Conservation (phyloP, 92 coral and sea anemone species). For the Palythoa caribaeorum region DNA sequence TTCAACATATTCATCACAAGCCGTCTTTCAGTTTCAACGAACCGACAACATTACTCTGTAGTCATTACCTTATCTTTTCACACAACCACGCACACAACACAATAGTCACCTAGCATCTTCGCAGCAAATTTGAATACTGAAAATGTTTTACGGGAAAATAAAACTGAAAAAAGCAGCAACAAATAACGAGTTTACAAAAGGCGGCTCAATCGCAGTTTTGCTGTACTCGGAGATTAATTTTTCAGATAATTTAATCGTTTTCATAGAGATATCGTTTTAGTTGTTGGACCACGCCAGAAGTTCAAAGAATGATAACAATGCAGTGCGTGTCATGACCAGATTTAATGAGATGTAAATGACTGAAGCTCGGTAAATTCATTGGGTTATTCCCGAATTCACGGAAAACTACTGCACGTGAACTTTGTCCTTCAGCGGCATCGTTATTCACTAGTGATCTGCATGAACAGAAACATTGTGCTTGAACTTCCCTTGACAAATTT, state of each 20-base stretch:
- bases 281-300: not conserved
- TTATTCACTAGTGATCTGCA: too few species aligned
- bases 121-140: not conserved
- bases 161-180: not conserved
- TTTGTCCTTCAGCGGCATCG: not conserved
- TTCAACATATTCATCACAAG: not conserved
- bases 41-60: not conserved
- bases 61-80: too few species aligned
- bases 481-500: not conserved
- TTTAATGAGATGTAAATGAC: not conserved
- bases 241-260: not conserved
- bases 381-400: not conserved
- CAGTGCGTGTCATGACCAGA: not conserved
- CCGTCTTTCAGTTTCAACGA: not conserved
- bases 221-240: not conserved
- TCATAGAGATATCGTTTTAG: not conserved
- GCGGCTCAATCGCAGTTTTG: not conserved
- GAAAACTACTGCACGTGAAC: constrained; percentile 9
- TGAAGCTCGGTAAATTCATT: not conserved
- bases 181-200: not conserved
- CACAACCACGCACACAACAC: not conserved
- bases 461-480: not conserved
- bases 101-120: not conserved
- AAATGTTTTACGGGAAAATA: not conserved
- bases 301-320: not conserved